Evolutionary conservation across 2,888 invertebrate genomes (phyloP).

Genomic region (Caprella mutica): DNA sequence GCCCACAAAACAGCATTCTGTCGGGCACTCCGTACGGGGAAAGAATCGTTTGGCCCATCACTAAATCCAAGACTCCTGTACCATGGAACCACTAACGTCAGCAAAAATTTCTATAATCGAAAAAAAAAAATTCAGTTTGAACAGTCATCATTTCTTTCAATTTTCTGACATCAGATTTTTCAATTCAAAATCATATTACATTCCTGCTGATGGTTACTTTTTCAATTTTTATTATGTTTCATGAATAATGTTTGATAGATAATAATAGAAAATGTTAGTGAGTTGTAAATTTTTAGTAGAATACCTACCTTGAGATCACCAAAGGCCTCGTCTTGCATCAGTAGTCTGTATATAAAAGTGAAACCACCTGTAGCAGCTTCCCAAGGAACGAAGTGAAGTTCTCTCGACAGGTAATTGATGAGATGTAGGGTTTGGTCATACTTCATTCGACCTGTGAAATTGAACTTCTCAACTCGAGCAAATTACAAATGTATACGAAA

Average conservation of each 20-base stretch:
- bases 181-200: no score
- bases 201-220: no score
- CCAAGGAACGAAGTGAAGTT: constrained; percentile 80
- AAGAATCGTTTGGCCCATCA: constrained; percentile 51
- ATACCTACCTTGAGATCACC: constrained; percentile 52
- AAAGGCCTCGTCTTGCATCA: constrained; percentile 58
- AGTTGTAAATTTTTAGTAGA: no score
- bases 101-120: constrained; percentile 52
- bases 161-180: no score
- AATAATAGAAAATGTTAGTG: no score
- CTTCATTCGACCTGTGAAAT: constrained; percentile 40
- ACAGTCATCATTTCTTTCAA: no score
- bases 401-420: constrained; percentile 63
- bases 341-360: constrained; percentile 65
- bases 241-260: no score
- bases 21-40: constrained; percentile 42
- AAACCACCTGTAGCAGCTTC: constrained; percentile 64
- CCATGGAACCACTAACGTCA: constrained; percentile 53
- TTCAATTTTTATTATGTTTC: no score
- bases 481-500: no score
- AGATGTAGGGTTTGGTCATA: constrained; percentile 66
- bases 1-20: not conserved
- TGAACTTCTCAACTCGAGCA: no score
- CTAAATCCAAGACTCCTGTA: constrained; percentile 60
- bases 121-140: not conserved